phyloP scores from a whole-genome alignment of 2,113 vertebrate species.

The Lucifuga dentata region DNA sequence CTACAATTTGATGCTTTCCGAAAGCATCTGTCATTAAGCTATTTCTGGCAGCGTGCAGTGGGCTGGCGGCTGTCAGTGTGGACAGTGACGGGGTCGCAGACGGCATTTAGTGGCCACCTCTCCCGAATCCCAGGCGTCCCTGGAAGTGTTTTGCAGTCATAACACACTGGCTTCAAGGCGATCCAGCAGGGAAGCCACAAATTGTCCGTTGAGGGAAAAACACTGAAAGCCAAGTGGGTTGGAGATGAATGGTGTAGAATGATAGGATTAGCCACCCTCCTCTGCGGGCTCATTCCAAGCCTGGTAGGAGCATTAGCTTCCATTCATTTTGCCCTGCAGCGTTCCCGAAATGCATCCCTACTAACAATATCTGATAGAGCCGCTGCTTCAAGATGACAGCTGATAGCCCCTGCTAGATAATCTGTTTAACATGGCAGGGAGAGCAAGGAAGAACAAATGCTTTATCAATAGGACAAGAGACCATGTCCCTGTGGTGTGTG shows the following conservation, averaged over 20 bases:
- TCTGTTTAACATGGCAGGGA: constrained; percentile 57
- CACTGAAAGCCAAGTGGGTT: constrained; percentile 77
- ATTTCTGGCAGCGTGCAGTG: constrained; percentile 61
- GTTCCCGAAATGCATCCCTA: constrained; percentile 61
- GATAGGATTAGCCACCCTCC: constrained; percentile 78
- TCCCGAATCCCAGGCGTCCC: constrained; percentile 63
- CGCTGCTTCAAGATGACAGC: constrained; percentile 52
- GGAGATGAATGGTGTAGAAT: constrained; percentile 82
- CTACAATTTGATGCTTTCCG: constrained; percentile 65
- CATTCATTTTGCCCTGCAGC: constrained; percentile 59
- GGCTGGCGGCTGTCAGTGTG: constrained; percentile 71
- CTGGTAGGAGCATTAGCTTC: constrained; percentile 62
- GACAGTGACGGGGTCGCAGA: constrained; percentile 66
- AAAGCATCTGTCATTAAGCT: constrained; percentile 74
- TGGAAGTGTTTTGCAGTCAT: constrained; percentile 76
- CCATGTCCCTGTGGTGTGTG: constrained; percentile 37
- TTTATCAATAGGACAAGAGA: constrained; percentile 36
- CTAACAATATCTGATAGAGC: constrained; percentile 48
- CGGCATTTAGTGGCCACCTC: constrained; percentile 75
- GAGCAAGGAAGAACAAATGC: constrained; percentile 41
- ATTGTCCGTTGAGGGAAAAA: constrained; percentile 80
- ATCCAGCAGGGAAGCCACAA: constrained; percentile 77
- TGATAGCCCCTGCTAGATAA: constrained; percentile 52
- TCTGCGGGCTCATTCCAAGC: constrained; percentile 75
- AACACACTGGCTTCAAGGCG: constrained; percentile 73